Evolutionary conservation across 2,113 vertebrate genomes (phyloP), one percentile per base, ranked within the genome.

Genomic region (Hylia prasina): DNA sequence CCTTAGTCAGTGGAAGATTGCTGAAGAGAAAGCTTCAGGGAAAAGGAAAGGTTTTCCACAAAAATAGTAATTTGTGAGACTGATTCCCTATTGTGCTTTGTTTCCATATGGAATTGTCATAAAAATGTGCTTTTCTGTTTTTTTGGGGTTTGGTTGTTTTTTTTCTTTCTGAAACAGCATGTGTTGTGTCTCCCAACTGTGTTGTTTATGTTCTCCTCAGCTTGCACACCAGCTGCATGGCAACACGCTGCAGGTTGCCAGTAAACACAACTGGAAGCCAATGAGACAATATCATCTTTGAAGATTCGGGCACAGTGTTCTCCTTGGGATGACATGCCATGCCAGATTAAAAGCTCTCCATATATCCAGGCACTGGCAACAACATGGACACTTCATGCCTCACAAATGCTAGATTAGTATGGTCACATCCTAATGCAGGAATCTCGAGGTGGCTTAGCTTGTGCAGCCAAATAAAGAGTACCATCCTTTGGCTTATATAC

Each of bases 251-350:
- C 89, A 92, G 89, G 87, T 13, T 95, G 86, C 89, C 86, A 95
- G 56, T 70, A 89, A 93, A 77, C 86, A 84, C 82, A 78, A 94
- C 83, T 94, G 94, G 94, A 89, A 95, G 90, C 79, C 11, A 9
- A 44, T 18, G 57, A 95, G 60, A 94, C 27, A 53, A 86, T 63
- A 93, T 77, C 48, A 56, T 85, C 82, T 87, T 75, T 88, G 87
- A 91, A 87, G 87, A 87, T 45, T 23, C 45, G 73, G 66, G 35
- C 19, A 0, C 33, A n/a, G 35, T 13, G 69, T 7, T 94, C 77
- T 85, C 69, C 73, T 94, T 73, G 69, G 73, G 73, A 69, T 66
- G 80, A 51, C 20, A 33, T 15, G 56, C 64, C 14, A 64, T 42
- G 71, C 30, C 51, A 87, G 68, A 79, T 81, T 65, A 86, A 94